phyloP scores from a whole-genome alignment of 2,113 vertebrate species.

The Osmerus mordax region DNA sequence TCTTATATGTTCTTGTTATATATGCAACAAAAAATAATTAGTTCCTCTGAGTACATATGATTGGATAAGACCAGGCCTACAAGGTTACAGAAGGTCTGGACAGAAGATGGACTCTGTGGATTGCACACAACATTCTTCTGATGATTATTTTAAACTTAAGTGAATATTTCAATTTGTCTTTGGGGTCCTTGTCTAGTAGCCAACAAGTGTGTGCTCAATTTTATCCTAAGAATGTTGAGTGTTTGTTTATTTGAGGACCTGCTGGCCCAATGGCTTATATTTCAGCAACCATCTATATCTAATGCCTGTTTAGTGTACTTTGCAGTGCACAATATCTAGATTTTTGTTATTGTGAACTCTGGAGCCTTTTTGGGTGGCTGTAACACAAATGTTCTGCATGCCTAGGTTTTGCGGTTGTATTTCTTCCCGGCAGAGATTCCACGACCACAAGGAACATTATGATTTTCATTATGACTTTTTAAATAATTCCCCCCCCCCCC shows the following conservation, averaged over 20 bases:
- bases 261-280: slow-evolving; percentile 39
- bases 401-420: slow-evolving; percentile 43
- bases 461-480: background rate
- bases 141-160: too few species aligned
- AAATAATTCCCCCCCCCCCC: background rate
- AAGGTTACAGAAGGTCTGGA: background rate
- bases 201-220: background rate
- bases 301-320: slow-evolving; percentile 31
- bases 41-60: too few species aligned
- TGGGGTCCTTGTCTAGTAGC: slow-evolving; percentile 1
- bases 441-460: slow-evolving; percentile 49
- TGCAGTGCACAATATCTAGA: slow-evolving; percentile 33
- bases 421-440: slow-evolving; percentile 45
- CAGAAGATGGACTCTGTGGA: too few species aligned
- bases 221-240: slow-evolving; percentile 5
- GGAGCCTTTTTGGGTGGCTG: slow-evolving; percentile 8
- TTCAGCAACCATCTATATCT: slow-evolving; percentile 11
- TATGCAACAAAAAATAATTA: background rate
- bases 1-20: slow-evolving; percentile 11
- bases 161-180: background rate
- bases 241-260: slow-evolving; percentile 35
- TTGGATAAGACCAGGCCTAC: too few species aligned
- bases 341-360: slow-evolving; percentile 33
- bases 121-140: too few species aligned
- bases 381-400: slow-evolving; percentile 28